These are phyloP conservation scores for Octodon degus DNA, from an alignment of 2,113 vertebrate species.

Conservation along the genomic window DNA sequence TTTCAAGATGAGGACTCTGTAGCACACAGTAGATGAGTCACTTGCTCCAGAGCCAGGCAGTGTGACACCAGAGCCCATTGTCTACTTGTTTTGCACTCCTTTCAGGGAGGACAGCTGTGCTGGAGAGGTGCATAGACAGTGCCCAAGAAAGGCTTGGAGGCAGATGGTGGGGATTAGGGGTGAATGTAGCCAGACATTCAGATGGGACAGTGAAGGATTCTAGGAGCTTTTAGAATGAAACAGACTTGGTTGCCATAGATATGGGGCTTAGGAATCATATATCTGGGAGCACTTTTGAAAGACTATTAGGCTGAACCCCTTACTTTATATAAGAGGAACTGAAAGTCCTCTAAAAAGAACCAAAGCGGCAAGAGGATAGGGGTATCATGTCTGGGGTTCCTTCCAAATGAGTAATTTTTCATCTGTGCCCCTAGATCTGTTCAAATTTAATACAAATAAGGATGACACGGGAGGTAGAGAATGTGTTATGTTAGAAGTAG, in stretches of 20 bases:
- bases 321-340: background rate
- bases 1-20: background rate
- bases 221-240: slow-evolving; percentile 1
- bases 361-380: background rate
- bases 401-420: background rate
- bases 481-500: background rate
- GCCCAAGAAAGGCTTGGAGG: background rate
- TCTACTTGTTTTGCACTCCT: background rate
- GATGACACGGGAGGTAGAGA: background rate
- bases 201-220: background rate
- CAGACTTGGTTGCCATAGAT: background rate
- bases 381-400: background rate
- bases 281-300: background rate
- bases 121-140: background rate
- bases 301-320: background rate
- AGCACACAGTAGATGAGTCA: background rate
- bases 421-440: background rate
- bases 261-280: background rate
- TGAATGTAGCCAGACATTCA: background rate
- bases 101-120: background rate
- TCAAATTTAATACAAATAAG: background rate
- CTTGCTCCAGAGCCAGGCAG: background rate
- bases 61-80: background rate
- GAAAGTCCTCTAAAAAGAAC: background rate
- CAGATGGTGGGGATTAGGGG: background rate